A percentile compares a stretch with the other conserved stretches of the same genome.
phyloP scores from a whole-genome alignment of 2,888 invertebrate species.

The Eretmocerus hayati region DNA sequence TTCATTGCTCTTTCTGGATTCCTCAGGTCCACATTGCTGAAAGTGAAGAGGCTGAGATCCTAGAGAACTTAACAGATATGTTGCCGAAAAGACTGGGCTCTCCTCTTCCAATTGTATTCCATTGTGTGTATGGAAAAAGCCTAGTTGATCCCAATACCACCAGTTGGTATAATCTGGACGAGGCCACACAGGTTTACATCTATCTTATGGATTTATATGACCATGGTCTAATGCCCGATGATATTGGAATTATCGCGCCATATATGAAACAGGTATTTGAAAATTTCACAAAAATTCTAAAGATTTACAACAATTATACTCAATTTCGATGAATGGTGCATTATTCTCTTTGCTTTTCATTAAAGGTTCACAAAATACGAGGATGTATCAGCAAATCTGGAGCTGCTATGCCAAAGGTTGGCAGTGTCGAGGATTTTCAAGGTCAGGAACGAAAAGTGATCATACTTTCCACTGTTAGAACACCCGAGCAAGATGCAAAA shows the following conservation, averaged over 20 bases:
- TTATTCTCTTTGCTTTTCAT: slow-evolving; percentile 19
- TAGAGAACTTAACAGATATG: slow-evolving; percentile 39
- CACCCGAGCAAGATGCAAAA: slow-evolving; percentile 48
- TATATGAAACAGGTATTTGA: slow-evolving; percentile 89
- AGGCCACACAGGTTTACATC: slow-evolving; percentile 60
- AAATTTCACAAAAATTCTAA: too few relatives aligned
- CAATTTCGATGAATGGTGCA: too few relatives aligned
- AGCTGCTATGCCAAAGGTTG: slow-evolving; percentile 60
- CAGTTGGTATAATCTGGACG: slow-evolving; percentile 84
- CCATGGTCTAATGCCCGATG: slow-evolving; percentile 55
- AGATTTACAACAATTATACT: too few relatives aligned
- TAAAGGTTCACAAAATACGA: slow-evolving; percentile 58
- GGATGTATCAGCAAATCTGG: slow-evolving; percentile 50
- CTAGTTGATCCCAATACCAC: slow-evolving; percentile 69
- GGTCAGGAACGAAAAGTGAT: slow-evolving; percentile 72
- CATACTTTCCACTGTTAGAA: slow-evolving; percentile 65
- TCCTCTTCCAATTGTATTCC: slow-evolving; percentile 60
- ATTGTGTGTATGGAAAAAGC: slow-evolving; percentile 65
- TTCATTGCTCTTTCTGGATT: neutral
- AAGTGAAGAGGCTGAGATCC: slow-evolving; percentile 46
- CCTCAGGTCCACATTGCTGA: slow-evolving; percentile 41
- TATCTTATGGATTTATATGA: slow-evolving; percentile 63
- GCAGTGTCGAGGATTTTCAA: slow-evolving; percentile 81
- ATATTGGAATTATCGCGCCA: slow-evolving; percentile 88
- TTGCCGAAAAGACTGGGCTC: slow-evolving; percentile 41